Conservation (phyloP, 2,888 invertebrate species). For the Hipparchia sbordonii region DNA sequence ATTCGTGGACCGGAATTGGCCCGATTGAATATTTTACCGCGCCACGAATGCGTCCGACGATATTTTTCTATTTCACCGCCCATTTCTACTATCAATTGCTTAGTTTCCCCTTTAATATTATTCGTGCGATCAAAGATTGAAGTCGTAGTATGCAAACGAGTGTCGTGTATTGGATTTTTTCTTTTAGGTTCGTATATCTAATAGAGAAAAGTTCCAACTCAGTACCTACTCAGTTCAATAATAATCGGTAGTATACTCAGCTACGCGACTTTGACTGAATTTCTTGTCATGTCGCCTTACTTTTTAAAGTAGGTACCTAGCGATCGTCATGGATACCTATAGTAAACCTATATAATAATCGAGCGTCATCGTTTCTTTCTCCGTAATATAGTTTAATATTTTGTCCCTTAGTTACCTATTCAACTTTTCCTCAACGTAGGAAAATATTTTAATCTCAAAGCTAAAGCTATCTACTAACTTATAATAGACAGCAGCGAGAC, state of each 20-base stretch:
- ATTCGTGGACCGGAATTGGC: constrained; percentile 80
- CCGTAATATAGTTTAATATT: too few species aligned
- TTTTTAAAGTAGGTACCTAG: too few species aligned
- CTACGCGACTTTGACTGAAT: background rate
- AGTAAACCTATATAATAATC: too few species aligned
- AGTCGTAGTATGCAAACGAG: constrained; percentile 35
- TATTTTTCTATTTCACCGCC: constrained; percentile 80
- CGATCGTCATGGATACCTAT: too few species aligned
- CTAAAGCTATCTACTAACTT: background rate
- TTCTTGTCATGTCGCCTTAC: background rate
- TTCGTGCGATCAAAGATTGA: constrained; percentile 59
- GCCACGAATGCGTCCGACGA: constrained; percentile 78
- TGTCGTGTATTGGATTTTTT: constrained; percentile 24
- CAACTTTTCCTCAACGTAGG: too few species aligned
- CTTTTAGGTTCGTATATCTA: background rate
- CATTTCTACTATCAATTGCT: constrained; percentile 81
- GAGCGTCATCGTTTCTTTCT: too few species aligned
- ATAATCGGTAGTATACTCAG: too few species aligned
- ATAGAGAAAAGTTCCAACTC: background rate
- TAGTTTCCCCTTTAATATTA: constrained; percentile 79
- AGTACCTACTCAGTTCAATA: background rate
- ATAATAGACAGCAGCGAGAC: too few species aligned
- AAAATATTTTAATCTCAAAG: background rate
- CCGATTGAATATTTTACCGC: constrained; percentile 83
- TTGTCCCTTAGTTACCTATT: background rate